Percentiles rank a stretch among this genome's conserved stretches.
These are phyloP conservation scores for Crotalus tigris DNA, from an alignment of 2,113 vertebrate species.

Conservation along the genomic window DNA sequence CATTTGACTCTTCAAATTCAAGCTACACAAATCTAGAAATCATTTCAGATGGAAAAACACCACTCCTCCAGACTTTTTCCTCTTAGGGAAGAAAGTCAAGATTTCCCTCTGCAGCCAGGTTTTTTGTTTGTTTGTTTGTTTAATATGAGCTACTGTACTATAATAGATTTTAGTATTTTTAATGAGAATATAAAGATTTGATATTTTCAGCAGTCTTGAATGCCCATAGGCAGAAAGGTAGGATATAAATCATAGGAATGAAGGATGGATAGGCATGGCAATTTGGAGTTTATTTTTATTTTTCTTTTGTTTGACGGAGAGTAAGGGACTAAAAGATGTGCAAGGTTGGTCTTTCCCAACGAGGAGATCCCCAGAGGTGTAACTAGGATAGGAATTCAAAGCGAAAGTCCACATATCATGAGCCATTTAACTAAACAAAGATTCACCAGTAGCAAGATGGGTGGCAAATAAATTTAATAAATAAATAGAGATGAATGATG, in stretches of 20 bases:
- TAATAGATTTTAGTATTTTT: not conserved
- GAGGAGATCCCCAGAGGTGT: not conserved
- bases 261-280: not conserved
- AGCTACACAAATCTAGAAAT: not conserved
- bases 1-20: not conserved
- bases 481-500: not conserved
- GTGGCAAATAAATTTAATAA: not conserved
- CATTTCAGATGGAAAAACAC: not conserved
- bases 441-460: not conserved
- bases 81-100: not conserved
- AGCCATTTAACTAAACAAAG: not conserved
- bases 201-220: not conserved
- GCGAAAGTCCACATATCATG: not conserved
- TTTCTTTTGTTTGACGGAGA: not conserved
- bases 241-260: not conserved
- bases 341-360: not conserved
- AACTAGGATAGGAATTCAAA: not conserved
- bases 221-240: not conserved
- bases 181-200: not conserved
- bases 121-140: not conserved
- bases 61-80: not conserved
- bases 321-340: not conserved
- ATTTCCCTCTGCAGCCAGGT: not conserved
- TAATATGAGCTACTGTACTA: not conserved
- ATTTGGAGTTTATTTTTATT: not conserved